Percentiles rank a stretch among this genome's conserved stretches.
These are phyloP conservation scores for Chaetophractus vellerosus DNA, from an alignment of 2,797 vertebrate species.

Conservation along the genomic window DNA sequence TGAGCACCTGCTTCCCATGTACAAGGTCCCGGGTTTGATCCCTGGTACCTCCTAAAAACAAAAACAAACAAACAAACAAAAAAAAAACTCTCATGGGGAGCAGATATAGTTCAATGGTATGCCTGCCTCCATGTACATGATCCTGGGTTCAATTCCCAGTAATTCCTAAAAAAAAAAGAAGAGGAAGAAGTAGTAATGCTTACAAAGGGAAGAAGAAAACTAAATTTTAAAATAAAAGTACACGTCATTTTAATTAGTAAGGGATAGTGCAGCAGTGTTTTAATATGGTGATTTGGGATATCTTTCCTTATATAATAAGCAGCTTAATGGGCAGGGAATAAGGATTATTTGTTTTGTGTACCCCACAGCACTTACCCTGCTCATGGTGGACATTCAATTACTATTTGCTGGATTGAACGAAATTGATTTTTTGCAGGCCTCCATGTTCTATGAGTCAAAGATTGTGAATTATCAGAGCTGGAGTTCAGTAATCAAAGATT, in stretches of 20 bases:
- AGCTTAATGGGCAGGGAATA: not conserved
- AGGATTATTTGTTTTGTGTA: not conserved
- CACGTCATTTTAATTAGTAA: not conserved
- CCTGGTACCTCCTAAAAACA: too few relatives aligned
- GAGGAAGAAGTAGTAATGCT: not conserved
- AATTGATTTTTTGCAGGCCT: conserved; percentile 36
- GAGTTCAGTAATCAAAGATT: conserved; percentile 54
- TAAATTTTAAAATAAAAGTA: not conserved
- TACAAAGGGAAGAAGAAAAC: conserved; percentile 24
- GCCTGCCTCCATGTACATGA: too few relatives aligned
- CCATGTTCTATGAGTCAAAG: conserved; percentile 39
- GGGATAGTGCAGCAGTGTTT: not conserved
- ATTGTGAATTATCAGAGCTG: conserved; percentile 48
- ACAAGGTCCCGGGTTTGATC: too few relatives aligned
- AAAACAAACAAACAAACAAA: too few relatives aligned
- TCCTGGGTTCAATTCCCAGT: too few relatives aligned
- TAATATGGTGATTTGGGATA: not conserved
- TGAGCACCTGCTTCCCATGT: too few relatives aligned
- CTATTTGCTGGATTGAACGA: conserved; percentile 31
- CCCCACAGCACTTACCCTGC: not conserved
- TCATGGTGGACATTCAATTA: not conserved
- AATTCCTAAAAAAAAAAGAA: too few relatives aligned
- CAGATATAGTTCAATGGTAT: too few relatives aligned
- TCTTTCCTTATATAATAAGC: conserved; percentile 2
- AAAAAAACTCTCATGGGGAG: too few relatives aligned